Evolutionary conservation across 2,113 vertebrate genomes (phyloP).

Genomic region (Platysteira castanea): DNA sequence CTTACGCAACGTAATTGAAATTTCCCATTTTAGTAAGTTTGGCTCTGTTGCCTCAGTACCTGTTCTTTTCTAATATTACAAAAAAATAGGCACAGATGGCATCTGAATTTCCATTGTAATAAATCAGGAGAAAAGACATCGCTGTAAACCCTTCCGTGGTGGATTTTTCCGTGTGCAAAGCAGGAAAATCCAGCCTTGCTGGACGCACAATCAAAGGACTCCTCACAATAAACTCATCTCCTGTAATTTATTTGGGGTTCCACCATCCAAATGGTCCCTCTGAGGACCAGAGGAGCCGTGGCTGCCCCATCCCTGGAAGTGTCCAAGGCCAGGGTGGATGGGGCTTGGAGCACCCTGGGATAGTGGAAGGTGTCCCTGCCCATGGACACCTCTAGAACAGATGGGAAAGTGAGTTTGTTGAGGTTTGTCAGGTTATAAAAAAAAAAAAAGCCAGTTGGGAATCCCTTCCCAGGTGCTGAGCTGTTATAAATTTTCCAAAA

Average conservation of each 20-base stretch:
- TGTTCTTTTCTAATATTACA: neutral
- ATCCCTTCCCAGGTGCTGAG: neutral
- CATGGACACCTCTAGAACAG: neutral
- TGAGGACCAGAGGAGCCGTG: neutral
- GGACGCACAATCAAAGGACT: neutral
- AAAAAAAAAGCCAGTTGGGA: neutral
- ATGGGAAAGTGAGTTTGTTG: neutral
- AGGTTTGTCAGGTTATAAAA: neutral
- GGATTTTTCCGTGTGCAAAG: neutral
- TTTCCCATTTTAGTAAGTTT: neutral
- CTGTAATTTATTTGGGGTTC: neutral
- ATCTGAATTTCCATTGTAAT: neutral
- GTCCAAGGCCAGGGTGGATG: neutral
- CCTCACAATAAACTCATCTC: neutral
- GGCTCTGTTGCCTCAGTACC: neutral
- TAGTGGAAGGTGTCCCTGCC: neutral
- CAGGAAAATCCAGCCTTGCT: neutral
- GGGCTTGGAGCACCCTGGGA: neutral
- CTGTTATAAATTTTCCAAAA: neutral
- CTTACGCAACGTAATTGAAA: neutral
- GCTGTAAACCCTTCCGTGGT: neutral
- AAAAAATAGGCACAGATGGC: neutral
- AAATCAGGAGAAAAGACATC: neutral
- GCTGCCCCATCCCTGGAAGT: neutral
- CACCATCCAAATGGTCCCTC: neutral